phyloP scores from a whole-genome alignment of 2,888 invertebrate genomes.

The Vandiemenella viatica region DNA sequence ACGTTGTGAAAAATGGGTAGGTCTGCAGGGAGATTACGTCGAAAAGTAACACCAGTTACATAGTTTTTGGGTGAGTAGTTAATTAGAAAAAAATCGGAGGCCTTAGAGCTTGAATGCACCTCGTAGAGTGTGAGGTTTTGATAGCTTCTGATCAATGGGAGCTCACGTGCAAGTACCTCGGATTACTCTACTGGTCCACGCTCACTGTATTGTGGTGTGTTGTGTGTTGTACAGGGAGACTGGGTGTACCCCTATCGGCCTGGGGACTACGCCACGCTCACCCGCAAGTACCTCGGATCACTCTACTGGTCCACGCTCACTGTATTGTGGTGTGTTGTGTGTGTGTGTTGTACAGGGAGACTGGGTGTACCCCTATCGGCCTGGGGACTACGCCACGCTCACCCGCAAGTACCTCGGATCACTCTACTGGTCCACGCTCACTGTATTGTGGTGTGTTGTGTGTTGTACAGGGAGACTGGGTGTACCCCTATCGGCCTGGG shows the following conservation, averaged over 20 bases:
- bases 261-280: constrained; percentile 77
- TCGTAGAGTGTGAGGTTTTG: too few relatives aligned
- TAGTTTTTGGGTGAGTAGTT: too few relatives aligned
- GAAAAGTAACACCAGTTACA: too few relatives aligned
- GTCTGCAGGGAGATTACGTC: too few relatives aligned
- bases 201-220: constrained; percentile 62
- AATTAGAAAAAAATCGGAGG: too few relatives aligned
- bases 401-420: constrained; percentile 88
- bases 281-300: constrained; percentile 85
- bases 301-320: constrained; percentile 94
- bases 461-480: constrained; percentile 61
- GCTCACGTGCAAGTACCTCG: constrained; percentile 81
- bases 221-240: constrained; percentile 76
- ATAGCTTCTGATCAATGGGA: too few relatives aligned
- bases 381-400: constrained; percentile 76
- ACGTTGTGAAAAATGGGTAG: too few relatives aligned
- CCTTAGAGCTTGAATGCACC: too few relatives aligned
- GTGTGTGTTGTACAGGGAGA: constrained; percentile 68
- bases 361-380: constrained; percentile 78
- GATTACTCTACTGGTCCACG: constrained; percentile 93
- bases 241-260: constrained; percentile 81
- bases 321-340: not conserved
- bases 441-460: too few relatives aligned
- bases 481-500: constrained; percentile 72
- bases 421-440: constrained; percentile 91